A percentile compares a stretch with the other conserved stretches of the same genome.
These are phyloP conservation scores for Lagopus muta DNA, from an alignment of 2,113 vertebrate species.

Conservation along the genomic window DNA sequence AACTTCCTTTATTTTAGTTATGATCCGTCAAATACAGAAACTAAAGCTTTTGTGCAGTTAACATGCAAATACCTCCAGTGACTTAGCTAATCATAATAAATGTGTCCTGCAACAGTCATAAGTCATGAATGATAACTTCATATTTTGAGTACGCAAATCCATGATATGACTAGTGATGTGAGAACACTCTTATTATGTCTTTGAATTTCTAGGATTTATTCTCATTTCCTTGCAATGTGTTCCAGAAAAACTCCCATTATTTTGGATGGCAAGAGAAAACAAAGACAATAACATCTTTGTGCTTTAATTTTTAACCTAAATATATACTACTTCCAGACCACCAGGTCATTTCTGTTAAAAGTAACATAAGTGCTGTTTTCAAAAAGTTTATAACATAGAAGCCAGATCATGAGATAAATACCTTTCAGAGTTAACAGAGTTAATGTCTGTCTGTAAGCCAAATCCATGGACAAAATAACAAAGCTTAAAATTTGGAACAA, in stretches of 20 bases:
- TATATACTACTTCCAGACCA: background rate
- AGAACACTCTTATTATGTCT: background rate
- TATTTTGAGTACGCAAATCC: background rate
- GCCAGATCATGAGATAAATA: background rate
- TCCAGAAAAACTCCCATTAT: background rate
- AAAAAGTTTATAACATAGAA: background rate
- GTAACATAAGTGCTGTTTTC: background rate
- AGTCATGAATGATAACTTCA: background rate
- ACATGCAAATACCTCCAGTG: background rate
- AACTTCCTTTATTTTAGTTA: background rate
- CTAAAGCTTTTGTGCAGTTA: background rate
- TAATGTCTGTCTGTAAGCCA: slow-evolving; percentile 5
- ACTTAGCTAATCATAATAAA: background rate
- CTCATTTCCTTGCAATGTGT: background rate
- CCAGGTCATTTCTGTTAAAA: background rate
- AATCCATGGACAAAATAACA: slow-evolving; percentile 19
- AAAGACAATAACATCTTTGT: background rate
- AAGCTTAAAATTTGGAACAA: slow-evolving; percentile 29
- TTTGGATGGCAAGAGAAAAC: slow-evolving; percentile 12
- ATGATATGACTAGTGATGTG: background rate
- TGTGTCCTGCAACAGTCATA: background rate
- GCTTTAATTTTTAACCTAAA: background rate
- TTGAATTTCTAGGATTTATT: slow-evolving; percentile 3
- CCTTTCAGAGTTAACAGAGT: background rate
- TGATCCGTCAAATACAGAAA: background rate